These are phyloP conservation scores for Saccopteryx bilineata DNA, from an alignment of 2,113 vertebrate species.

Conservation along the genomic window DNA sequence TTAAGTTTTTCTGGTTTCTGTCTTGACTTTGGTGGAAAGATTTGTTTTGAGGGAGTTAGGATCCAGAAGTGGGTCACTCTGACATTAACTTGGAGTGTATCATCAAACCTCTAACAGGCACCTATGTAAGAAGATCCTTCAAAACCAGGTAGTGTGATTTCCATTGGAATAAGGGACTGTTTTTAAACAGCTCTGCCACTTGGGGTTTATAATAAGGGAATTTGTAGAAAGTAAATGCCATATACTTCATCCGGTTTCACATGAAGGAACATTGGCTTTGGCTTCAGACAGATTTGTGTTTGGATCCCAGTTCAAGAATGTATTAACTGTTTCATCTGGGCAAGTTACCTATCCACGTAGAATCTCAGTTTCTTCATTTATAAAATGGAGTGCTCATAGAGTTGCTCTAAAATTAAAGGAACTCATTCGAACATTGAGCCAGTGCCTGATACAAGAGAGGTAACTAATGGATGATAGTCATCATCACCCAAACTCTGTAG, in stretches of 20 bases:
- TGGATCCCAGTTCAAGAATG: neutral
- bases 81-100: neutral
- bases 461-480: neutral
- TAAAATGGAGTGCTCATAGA: neutral
- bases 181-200: neutral
- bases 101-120: conserved; percentile 42
- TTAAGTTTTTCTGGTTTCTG: neutral
- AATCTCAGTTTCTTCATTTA: conserved; percentile 9
- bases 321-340: neutral
- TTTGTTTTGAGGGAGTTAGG: conserved; percentile 32
- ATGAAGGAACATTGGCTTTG: conserved; percentile 4
- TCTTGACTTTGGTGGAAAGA: conserved; percentile 39
- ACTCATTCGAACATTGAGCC: neutral
- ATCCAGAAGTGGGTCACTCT: neutral
- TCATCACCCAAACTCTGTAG: neutral
- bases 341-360: neutral
- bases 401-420: neutral
- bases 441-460: neutral
- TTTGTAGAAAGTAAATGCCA: conserved; percentile 52
- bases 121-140: conserved; percentile 74
- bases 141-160: conserved; percentile 33
- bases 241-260: neutral
- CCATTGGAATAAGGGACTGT: conserved; percentile 17
- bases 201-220: conserved; percentile 45
- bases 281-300: neutral